Percentiles rank a stretch among this genome's conserved stretches.
Evolutionary conservation across 2,797 vertebrate species (phyloP).

Genomic region (Myioborus melanocephalus): DNA sequence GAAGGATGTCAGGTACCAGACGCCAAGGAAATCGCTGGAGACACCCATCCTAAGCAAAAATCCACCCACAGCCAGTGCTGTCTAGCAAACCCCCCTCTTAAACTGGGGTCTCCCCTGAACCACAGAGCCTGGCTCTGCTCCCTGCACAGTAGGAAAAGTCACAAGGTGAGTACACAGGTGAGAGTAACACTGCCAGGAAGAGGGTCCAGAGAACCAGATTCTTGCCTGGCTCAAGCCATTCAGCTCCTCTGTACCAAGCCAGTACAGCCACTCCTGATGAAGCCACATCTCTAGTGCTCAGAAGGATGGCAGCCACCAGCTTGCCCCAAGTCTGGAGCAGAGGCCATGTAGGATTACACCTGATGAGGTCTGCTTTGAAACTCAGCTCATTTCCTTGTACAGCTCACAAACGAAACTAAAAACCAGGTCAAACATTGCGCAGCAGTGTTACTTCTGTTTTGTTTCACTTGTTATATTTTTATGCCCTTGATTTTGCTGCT

Average conservation of each 20-base stretch:
- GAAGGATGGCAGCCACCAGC: not conserved
- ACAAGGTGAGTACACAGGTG: accelerated
- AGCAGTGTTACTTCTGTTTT: not conserved
- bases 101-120: not conserved
- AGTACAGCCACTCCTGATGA: not conserved
- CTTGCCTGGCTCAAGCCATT: not conserved
- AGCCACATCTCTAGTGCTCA: not conserved
- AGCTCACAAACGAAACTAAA: constrained; percentile 1
- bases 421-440: not conserved
- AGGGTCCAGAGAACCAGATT: not conserved
- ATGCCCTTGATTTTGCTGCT: not conserved
- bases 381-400: not conserved
- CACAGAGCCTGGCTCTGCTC: not conserved
- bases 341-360: not conserved
- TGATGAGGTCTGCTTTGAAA: not conserved
- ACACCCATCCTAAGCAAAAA: not conserved
- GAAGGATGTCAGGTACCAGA: not conserved
- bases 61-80: not conserved
- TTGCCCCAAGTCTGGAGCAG: not conserved
- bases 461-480: constrained; percentile 1
- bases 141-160: not conserved
- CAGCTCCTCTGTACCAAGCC: not conserved
- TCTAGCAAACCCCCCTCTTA: not conserved
- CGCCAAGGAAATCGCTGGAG: not conserved
- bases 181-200: not conserved